A percentile compares a stretch with the other conserved stretches of the same genome.
These are phyloP conservation scores for Pelecanus crispus DNA, from an alignment of 2,113 vertebrate genomes.

Conservation along the genomic window DNA sequence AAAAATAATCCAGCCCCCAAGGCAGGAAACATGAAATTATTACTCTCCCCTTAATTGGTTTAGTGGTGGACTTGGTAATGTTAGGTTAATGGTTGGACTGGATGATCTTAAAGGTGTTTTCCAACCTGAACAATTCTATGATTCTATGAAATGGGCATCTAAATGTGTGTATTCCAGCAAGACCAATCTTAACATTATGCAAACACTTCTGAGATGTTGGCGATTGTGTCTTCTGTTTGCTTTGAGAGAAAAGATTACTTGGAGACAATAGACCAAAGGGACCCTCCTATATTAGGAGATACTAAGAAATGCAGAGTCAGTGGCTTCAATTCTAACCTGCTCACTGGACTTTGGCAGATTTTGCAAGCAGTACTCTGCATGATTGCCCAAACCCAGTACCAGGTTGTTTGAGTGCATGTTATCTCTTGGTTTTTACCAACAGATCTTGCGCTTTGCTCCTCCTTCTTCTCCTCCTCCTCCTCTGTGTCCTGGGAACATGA, in stretches of 20 bases:
- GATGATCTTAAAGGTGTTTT: too few species aligned
- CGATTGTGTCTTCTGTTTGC: neutral
- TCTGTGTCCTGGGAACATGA: neutral
- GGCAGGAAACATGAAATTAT: too few species aligned
- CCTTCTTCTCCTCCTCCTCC: neutral
- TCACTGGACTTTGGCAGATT: neutral
- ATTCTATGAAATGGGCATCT: neutral
- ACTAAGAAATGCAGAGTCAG: neutral
- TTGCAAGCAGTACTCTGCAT: neutral
- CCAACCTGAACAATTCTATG: too few species aligned
- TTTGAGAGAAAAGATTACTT: neutral
- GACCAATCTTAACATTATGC: neutral
- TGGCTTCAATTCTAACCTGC: neutral
- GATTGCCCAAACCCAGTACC: neutral
- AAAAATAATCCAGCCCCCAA: too few species aligned
- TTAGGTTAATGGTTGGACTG: too few species aligned
- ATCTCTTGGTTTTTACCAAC: neutral
- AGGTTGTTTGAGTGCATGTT: neutral
- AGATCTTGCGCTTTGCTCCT: neutral
- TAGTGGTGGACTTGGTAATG: too few species aligned
- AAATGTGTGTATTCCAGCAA: neutral
- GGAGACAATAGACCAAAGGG: neutral
- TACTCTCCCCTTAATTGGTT: too few species aligned
- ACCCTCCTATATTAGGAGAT: neutral
- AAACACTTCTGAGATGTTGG: neutral